A percentile compares a stretch with the other conserved stretches of the same genome.
phyloP scores from a whole-genome alignment of 2,113 vertebrate genomes.

The Triplophysa dalaica region DNA sequence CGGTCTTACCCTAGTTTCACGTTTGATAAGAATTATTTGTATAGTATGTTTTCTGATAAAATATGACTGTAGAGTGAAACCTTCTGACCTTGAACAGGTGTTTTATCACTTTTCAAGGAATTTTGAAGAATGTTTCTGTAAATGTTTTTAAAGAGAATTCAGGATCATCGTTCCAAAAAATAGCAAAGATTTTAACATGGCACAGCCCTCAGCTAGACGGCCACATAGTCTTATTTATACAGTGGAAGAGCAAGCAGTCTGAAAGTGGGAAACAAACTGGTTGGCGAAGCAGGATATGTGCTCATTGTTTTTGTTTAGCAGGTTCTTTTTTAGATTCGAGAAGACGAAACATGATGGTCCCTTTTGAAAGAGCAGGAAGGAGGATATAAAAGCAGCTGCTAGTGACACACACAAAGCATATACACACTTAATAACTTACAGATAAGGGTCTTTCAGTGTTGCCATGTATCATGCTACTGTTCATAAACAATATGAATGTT shows the following conservation, averaged over 20 bases:
- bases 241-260: background rate
- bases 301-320: conserved; percentile 65
- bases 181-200: conserved; percentile 5
- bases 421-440: background rate
- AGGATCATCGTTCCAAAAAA: conserved; percentile 8
- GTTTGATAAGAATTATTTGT: background rate
- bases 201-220: background rate
- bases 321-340: conserved; percentile 64
- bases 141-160: conserved; percentile 1
- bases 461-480: background rate
- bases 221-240: background rate
- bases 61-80: too few relatives aligned
- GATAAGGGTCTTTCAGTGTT: conserved; percentile 5
- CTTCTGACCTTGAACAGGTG: background rate
- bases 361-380: conserved; percentile 52
- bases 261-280: background rate
- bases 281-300: conserved; percentile 65
- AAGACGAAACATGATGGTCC: conserved; percentile 72
- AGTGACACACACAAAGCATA: conserved; percentile 13
- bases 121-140: background rate
- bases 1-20: background rate
- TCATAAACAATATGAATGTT: background rate
- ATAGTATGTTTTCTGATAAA: background rate
- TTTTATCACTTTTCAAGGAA: background rate
- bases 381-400: conserved; percentile 40